A percentile compares a stretch with the other conserved stretches of the same genome.
Evolutionary conservation across 2,113 vertebrate genomes (phyloP).

Genomic region (Syngnathoides biaculeatus): DNA sequence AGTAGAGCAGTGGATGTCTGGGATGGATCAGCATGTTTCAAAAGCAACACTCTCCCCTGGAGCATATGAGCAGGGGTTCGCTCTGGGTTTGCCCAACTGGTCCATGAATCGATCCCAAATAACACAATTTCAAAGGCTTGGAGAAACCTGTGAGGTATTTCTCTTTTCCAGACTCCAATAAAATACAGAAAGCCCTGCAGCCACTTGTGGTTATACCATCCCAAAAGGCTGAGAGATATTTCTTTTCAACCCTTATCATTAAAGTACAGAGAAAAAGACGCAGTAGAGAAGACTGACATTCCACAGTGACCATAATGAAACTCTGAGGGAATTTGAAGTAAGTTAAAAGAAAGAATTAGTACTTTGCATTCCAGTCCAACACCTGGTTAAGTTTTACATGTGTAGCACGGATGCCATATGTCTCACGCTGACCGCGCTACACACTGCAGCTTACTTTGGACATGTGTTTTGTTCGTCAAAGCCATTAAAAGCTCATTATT

Average conservation of each 20-base stretch:
- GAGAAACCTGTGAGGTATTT: constrained; percentile 50
- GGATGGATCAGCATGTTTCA: constrained; percentile 61
- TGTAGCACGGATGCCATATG: constrained; percentile 40
- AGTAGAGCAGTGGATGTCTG: constrained; percentile 54
- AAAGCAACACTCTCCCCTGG: constrained; percentile 50
- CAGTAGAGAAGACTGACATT: constrained; percentile 23
- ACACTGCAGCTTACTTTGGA: constrained; percentile 31
- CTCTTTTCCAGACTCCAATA: constrained; percentile 45
- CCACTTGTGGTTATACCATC: constrained; percentile 55
- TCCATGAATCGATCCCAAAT: constrained; percentile 61
- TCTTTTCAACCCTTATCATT: constrained; percentile 44
- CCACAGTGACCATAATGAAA: constrained; percentile 35
- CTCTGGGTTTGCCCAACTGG: constrained; percentile 50
- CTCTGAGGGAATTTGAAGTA: constrained; percentile 25
- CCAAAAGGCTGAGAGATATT: constrained; percentile 47
- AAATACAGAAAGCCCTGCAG: constrained; percentile 60
- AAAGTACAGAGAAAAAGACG: constrained; percentile 37
- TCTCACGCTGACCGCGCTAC: constrained; percentile 41
- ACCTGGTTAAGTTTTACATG: constrained; percentile 15
- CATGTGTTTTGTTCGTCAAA: constrained; percentile 69
- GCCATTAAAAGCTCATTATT: constrained; percentile 65
- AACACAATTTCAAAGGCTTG: constrained; percentile 62
- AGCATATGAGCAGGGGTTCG: constrained; percentile 51
- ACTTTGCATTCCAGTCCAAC: constrained; percentile 20
- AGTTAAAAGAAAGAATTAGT: constrained; percentile 10